These are phyloP conservation scores for Henricia sp. DNA, from an alignment of 53 echinoderm and acorn worm genomes.

Conservation along the genomic window DNA sequence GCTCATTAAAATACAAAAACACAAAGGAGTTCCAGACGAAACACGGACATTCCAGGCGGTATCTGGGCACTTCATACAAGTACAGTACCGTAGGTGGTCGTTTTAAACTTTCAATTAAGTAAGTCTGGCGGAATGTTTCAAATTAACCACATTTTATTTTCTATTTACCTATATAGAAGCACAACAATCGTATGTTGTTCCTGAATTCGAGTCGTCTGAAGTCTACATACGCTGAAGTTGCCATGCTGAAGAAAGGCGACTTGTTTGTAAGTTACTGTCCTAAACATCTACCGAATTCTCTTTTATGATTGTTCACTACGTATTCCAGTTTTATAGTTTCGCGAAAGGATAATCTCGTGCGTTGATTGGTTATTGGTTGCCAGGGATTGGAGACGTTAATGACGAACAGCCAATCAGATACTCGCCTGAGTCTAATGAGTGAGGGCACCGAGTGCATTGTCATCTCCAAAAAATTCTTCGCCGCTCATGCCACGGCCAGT, in stretches of 20 bases:
- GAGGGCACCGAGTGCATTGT: conserved; percentile 90
- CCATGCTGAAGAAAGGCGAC: conserved; percentile 54
- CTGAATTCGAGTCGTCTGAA: conserved; percentile 23
- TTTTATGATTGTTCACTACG: background rate
- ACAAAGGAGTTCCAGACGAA: too few relatives aligned
- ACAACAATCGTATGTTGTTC: conserved; percentile 33
- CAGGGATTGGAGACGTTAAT: conserved; percentile 71
- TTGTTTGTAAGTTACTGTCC: conserved; percentile 65
- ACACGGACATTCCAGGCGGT: too few relatives aligned
- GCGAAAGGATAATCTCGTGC: too few relatives aligned
- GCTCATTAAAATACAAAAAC: too few relatives aligned
- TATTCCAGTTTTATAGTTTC: background rate
- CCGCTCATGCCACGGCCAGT: conserved; percentile 70
- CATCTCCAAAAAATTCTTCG: conserved; percentile 86
- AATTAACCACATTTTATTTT: background rate
- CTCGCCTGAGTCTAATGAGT: conserved; percentile 83
- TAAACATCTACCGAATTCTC: background rate
- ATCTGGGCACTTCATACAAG: too few relatives aligned
- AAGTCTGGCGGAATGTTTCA: too few relatives aligned
- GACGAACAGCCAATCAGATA: conserved; percentile 60
- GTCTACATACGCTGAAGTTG: conserved; percentile 64
- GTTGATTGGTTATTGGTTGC: conserved; percentile 1
- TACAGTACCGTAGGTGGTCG: too few relatives aligned
- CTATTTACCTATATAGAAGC: conserved; percentile 1
- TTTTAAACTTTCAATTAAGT: too few relatives aligned